Conservation (phyloP, 2,888 invertebrate genomes). For the Xanthostigma xanthostigma region DNA sequence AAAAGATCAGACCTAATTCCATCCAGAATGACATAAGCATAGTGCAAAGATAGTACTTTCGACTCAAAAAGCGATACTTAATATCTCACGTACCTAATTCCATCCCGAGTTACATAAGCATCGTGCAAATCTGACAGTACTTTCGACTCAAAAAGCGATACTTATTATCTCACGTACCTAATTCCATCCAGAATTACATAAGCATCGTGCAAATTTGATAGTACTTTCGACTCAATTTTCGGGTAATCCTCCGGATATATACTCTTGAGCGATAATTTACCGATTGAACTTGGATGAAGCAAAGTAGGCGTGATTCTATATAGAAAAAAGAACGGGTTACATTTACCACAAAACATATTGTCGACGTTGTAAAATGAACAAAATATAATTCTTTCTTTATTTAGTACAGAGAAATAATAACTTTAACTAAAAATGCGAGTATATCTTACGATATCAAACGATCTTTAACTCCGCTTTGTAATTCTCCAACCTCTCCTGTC, state of each 20-base stretch:
- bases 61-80: too few relatives aligned
- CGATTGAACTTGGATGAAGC: conserved; percentile 8
- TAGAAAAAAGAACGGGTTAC: too few relatives aligned
- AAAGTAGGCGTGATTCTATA: conserved; percentile 10
- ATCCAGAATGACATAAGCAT: conserved; percentile 6
- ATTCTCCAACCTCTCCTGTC: background rate
- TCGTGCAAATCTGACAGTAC: conserved; percentile 4
- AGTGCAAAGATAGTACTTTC: conserved; percentile 3
- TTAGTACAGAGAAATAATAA: too few relatives aligned
- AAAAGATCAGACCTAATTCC: conserved; percentile 7
- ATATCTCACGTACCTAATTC: conserved; percentile 7
- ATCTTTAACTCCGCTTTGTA: too few relatives aligned
- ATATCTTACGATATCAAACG: too few relatives aligned
- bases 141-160: conserved; percentile 7
- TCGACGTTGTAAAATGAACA: too few relatives aligned
- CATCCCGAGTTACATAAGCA: conserved; percentile 5
- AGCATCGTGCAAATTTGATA: conserved; percentile 4
- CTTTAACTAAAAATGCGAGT: too few relatives aligned
- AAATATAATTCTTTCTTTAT: too few relatives aligned
- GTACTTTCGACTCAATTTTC: conserved; percentile 6
- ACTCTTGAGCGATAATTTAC: conserved; percentile 6
- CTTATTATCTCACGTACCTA: conserved; percentile 6
- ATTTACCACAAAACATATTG: too few relatives aligned
- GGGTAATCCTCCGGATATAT: conserved; percentile 4
- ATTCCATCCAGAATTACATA: conserved; percentile 7